These are phyloP conservation scores for Lymantria dispar DNA, from an alignment of 2,888 invertebrate species.

Conservation along the genomic window DNA sequence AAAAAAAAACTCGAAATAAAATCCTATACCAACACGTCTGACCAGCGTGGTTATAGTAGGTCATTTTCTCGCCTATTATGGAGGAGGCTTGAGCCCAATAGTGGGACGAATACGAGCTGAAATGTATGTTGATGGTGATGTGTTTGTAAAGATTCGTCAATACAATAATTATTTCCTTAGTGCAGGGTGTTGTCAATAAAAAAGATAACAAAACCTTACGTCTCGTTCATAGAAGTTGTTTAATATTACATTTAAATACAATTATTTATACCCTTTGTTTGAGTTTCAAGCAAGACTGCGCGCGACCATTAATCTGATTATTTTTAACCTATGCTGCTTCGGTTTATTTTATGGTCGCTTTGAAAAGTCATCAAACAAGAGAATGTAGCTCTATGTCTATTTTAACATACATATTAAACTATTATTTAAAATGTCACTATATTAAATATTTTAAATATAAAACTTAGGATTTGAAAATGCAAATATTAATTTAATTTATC, in stretches of 20 bases:
- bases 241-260: constrained; percentile 24
- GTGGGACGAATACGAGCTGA: no score
- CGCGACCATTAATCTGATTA: constrained; percentile 49
- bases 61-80: no score
- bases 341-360: constrained; percentile 46
- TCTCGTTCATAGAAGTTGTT: neutral
- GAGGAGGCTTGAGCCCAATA: no score
- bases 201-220: no score
- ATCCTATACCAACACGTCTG: no score
- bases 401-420: constrained; percentile 6
- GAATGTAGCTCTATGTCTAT: constrained; percentile 16
- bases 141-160: no score
- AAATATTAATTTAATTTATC: no score
- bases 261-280: constrained; percentile 33
- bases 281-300: constrained; percentile 35
- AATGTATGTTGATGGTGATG: no score
- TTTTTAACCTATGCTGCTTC: constrained; percentile 50
- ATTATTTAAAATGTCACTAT: neutral
- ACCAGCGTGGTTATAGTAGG: no score
- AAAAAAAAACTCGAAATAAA: no score
- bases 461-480: neutral
- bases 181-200: no score
- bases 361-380: constrained; percentile 27
- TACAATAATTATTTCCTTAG: no score
- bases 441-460: neutral